Evolutionary conservation across 2,888 invertebrate species (phyloP).

Genomic region (Tiliacea aurago): DNA sequence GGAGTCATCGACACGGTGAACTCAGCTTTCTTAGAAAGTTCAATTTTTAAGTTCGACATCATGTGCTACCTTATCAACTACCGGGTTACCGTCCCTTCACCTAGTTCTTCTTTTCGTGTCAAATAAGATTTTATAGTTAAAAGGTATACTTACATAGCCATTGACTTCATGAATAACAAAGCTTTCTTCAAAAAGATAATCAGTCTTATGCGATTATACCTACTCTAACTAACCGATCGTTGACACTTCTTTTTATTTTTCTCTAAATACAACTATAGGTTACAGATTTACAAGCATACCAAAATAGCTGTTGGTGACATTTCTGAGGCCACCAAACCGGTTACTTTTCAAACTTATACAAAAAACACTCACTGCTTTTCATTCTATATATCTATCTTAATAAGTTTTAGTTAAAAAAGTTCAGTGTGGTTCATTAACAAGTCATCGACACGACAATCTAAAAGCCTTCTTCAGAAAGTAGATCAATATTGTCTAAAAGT

Average conservation of each 20-base stretch:
- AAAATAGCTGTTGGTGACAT: background rate
- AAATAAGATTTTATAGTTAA: conserved; percentile 3
- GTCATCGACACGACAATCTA: background rate
- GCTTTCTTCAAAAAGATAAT: conserved; percentile 4
- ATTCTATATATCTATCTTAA: background rate
- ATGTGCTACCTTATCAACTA: conserved; percentile 1
- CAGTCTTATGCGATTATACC: background rate
- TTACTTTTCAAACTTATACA: background rate
- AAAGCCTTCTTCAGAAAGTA: conserved; percentile 2
- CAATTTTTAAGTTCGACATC: conserved; percentile 40
- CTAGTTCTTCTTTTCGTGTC: conserved; percentile 10
- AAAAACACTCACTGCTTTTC: background rate
- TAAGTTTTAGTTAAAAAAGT: background rate
- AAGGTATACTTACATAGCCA: background rate
- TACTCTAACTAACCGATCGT: background rate
- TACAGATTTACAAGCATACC: background rate
- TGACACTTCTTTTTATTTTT: background rate
- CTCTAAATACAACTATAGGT: background rate
- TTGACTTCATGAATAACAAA: background rate
- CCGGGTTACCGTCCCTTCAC: conserved; percentile 29
- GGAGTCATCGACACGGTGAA: conserved; percentile 39
- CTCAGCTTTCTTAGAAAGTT: conserved; percentile 46
- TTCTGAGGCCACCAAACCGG: background rate
- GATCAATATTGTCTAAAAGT: conserved; percentile 15
- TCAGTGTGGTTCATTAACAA: background rate